Conservation (phyloP, 53 echinoderm and acorn worm species). For the Stichopus horrens region DNA sequence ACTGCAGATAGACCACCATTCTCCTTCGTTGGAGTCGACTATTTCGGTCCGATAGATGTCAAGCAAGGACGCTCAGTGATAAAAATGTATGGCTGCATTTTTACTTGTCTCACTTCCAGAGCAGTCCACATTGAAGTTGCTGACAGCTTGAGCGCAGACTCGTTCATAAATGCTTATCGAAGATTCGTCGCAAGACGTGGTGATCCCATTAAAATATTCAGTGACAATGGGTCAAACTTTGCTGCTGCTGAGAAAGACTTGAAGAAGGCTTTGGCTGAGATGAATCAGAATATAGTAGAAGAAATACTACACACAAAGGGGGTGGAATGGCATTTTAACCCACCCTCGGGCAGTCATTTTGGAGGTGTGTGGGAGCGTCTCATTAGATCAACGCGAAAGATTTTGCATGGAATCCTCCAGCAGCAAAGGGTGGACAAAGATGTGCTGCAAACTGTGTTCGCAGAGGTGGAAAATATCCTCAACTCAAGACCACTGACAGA, state of each 20-base stretch:
- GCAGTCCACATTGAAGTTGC: constrained; percentile 59
- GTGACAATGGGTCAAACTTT: constrained; percentile 59
- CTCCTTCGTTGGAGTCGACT: constrained; percentile 40
- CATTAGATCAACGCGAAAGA: constrained; percentile 33
- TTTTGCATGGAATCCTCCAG: constrained; percentile 1
- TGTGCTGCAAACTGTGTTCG: background rate
- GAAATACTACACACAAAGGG: constrained; percentile 44
- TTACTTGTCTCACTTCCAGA: constrained; percentile 39
- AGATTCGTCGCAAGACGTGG: constrained; percentile 63
- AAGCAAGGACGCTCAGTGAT: constrained; percentile 26
- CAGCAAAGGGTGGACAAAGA: background rate
- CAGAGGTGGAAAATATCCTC: constrained; percentile 20
- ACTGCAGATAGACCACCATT: constrained; percentile 58
- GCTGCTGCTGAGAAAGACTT: constrained; percentile 50
- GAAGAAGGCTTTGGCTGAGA: constrained; percentile 22
- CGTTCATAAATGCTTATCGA: constrained; percentile 57
- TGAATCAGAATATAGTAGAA: constrained; percentile 48
- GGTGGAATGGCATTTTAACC: constrained; percentile 44
- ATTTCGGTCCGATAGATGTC: constrained; percentile 52
- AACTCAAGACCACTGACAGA: constrained; percentile 39
- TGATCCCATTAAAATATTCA: constrained; percentile 28
- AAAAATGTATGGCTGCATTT: constrained; percentile 44
- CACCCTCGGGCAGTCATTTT: constrained; percentile 38
- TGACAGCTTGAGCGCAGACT: constrained; percentile 31
- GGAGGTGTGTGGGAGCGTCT: constrained; percentile 47